phyloP scores from a whole-genome alignment of 2,888 invertebrate genomes.

The Teleiodes luculella region DNA sequence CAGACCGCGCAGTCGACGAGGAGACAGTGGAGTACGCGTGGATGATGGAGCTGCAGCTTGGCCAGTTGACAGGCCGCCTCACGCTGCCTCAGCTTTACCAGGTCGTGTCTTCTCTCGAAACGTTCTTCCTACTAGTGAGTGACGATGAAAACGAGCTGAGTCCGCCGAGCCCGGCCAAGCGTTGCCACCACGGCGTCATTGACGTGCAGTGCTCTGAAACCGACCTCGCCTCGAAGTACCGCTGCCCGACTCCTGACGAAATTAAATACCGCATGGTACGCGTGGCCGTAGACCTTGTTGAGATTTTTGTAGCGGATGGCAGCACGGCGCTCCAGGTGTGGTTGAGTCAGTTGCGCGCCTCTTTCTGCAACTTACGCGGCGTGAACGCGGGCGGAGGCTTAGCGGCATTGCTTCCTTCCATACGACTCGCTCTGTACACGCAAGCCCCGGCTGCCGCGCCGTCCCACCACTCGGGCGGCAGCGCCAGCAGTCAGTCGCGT shows the following conservation, averaged over 20 bases:
- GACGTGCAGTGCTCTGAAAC: conserved; percentile 84
- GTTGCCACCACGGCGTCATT: conserved; percentile 88
- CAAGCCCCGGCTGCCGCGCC: conserved; percentile 71
- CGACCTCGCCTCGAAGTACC: conserved; percentile 83
- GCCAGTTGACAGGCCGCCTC: conserved; percentile 94
- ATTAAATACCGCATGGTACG: conserved; percentile 97
- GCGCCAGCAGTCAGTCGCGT: conserved; percentile 60
- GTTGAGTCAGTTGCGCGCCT: conserved; percentile 92
- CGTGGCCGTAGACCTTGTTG: conserved; percentile 91
- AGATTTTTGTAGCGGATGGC: conserved; percentile 93
- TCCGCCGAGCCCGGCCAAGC: conserved; percentile 87
- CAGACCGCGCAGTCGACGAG: conserved; percentile 92
- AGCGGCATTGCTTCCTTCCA: conserved; percentile 89
- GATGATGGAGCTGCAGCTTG: conserved; percentile 96
- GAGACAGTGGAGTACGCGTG: conserved; percentile 98
- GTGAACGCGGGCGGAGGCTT: conserved; percentile 93
- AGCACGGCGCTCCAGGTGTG: conserved; percentile 92
- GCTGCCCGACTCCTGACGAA: conserved; percentile 88
- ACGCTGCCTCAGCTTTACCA: conserved; percentile 94
- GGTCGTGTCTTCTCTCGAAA: conserved; percentile 92
- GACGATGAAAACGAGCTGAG: conserved; percentile 94
- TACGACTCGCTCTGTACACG: conserved; percentile 81
- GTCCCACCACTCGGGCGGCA: conserved; percentile 77
- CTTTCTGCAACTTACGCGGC: conserved; percentile 97
- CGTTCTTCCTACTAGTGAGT: conserved; percentile 88